A percentile compares a stretch with the other conserved stretches of the same genome.
Evolutionary conservation across 1,140 invertebrate species (phyloP).

Genomic region (Nasonia vitripennis): DNA sequence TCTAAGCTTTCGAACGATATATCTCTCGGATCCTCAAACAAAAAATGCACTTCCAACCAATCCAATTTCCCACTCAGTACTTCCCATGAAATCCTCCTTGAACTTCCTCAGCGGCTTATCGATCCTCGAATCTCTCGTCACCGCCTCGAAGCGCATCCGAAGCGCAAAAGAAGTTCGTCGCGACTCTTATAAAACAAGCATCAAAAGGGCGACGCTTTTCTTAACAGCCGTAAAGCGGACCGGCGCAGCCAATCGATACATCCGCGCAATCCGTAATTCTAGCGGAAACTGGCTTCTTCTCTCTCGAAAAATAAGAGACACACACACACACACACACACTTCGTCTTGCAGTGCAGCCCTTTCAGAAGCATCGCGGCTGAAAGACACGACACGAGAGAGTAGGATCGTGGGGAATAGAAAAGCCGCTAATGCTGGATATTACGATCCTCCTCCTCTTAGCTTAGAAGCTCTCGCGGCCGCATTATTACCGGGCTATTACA

Average conservation of each 20-base stretch:
- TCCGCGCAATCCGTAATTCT: background rate
- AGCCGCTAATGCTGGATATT: constrained; percentile 31
- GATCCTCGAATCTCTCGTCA: background rate
- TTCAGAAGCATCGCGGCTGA: background rate
- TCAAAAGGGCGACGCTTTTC: background rate
- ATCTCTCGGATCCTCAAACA: too few relatives aligned
- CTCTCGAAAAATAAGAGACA: background rate
- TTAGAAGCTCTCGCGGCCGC: background rate
- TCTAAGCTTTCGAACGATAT: too few relatives aligned
- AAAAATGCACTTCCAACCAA: background rate
- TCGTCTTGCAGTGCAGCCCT: background rate
- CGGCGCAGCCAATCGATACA: background rate
- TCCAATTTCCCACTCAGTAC: background rate
- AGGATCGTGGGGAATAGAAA: background rate
- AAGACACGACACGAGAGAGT: background rate
- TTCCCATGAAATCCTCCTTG: background rate
- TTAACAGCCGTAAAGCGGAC: background rate
- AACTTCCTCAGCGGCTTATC: background rate
- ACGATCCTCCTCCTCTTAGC: background rate
- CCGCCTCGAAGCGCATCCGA: background rate
- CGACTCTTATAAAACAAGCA: background rate
- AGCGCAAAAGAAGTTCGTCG: background rate
- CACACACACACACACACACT: background rate
- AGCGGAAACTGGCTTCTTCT: background rate
- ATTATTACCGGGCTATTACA: constrained; percentile 28